Evolutionary conservation across 2,797 vertebrate genomes (phyloP), one percentile per base, ranked within the genome.

Genomic region (Pipistrellus pipistrellus): DNA sequence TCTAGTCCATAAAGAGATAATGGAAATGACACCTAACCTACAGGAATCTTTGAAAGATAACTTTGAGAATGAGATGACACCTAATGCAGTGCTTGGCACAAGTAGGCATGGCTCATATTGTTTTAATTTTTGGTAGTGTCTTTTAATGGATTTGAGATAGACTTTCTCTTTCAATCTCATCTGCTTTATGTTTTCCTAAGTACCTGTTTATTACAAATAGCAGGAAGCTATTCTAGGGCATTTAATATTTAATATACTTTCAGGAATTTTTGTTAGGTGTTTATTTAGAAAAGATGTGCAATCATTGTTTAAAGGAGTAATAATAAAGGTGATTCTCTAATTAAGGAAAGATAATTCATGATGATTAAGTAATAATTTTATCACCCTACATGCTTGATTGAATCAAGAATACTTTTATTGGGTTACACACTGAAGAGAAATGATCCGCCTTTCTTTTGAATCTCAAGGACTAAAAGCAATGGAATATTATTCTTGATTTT

Each of bases 251-350:
- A 83, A 90, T 86, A 80, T 0, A 13, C 7, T 57, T 59, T 68
- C 8, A 72, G 59, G 76, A 75, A 69, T 80, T 90, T 94, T 96
- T 95, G 75, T 89, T 90, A 88, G 78, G 57, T 94, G 82, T 80
- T 94, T 95, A 90, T 96, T 96, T 96, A 80, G 27, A 92, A 93
- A 96, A 92, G 41, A 87, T 76, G 41, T 57, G 11, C 1, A 13
- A 57, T 51, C 20, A 25, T 46, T 76, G 23, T 80, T 90, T 88
- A 78, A 94, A 51, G 82, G 75, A 32, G 35, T 93, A 32, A 23
- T 41, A 44, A 78, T 46, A 66, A 72, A 77, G 32, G 8, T 4
- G 48, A 14, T 53, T 48, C 4, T 77, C 12, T 90, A 64, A 87
- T 75, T 71, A 93, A 81, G 35, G 7, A 68, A 83, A 73, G 30